Percentiles rank a stretch among this genome's conserved stretches.
Evolutionary conservation across 2,113 vertebrate species (phyloP).

Genomic region (Tragulus kanchil): DNA sequence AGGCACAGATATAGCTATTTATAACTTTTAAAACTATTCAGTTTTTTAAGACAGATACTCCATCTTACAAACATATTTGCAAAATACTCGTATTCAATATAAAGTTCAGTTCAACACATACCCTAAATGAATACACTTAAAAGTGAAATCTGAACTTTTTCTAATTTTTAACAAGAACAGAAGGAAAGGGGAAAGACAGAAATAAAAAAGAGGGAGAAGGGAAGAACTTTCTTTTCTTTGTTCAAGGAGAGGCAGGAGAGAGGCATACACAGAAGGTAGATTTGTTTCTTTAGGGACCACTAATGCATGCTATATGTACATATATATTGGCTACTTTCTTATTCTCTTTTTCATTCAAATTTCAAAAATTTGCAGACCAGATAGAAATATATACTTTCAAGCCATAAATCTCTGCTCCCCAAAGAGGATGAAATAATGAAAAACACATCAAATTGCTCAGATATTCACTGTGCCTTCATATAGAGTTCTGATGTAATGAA

Average conservation of each 20-base stretch:
- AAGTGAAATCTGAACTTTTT: neutral
- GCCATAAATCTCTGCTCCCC: neutral
- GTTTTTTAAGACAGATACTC: slow-evolving; percentile 32
- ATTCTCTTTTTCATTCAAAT: neutral
- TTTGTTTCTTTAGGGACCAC: neutral
- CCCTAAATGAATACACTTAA: neutral
- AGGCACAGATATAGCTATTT: neutral
- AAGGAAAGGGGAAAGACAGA: neutral
- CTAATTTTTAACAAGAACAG: neutral
- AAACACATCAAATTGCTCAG: neutral
- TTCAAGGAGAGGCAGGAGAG: neutral
- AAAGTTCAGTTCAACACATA: neutral
- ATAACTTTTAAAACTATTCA: neutral
- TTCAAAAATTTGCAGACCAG: neutral
- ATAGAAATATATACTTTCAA: neutral
- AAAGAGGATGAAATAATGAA: neutral
- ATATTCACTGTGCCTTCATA: neutral
- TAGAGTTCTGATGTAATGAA: neutral
- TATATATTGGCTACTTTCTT: neutral
- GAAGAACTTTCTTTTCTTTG: too few species aligned
- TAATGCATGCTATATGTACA: neutral
- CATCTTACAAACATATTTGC: neutral
- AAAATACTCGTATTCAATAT: neutral
- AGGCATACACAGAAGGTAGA: neutral
- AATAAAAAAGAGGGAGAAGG: neutral